Conservation (phyloP, 2,888 invertebrate genomes). For the Salpingus planirostris region DNA sequence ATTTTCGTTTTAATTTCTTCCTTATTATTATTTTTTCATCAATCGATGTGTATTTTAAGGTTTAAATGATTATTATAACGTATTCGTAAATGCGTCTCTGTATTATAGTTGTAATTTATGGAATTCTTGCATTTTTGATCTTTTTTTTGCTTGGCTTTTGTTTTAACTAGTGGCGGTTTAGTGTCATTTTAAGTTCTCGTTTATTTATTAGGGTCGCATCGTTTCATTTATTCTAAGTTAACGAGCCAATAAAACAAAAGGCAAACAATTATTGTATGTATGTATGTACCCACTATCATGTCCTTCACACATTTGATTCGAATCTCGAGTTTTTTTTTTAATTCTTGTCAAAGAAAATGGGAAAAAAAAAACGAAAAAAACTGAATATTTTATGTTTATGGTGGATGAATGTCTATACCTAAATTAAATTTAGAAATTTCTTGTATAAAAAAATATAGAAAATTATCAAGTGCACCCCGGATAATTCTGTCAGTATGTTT, state of each 20-base stretch:
- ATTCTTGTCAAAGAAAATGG: slow-evolving; percentile 1
- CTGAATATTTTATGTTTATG: slow-evolving; percentile 29
- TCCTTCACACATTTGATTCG: too few relatives aligned
- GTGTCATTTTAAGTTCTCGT: too few relatives aligned
- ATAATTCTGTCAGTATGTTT: slow-evolving; percentile 23
- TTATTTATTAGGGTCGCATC: too few relatives aligned
- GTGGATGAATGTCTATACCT: slow-evolving; percentile 10
- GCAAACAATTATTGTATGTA: slow-evolving; percentile 29
- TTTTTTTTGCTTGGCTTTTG: slow-evolving; percentile 29
- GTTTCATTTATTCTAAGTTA: too few relatives aligned
- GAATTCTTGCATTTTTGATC: slow-evolving; percentile 26
- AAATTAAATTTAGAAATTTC: slow-evolving; percentile 8
- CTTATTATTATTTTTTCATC: slow-evolving; percentile 25
- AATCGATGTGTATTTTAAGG: slow-evolving; percentile 20
- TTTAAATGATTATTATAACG: slow-evolving; percentile 30
- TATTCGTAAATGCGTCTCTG: slow-evolving; percentile 30
- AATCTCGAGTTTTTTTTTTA: too few relatives aligned
- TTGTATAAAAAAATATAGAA: slow-evolving; percentile 6
- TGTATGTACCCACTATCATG: slow-evolving; percentile 26
- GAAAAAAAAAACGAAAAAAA: slow-evolving; percentile 21
- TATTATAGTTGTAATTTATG: slow-evolving; percentile 41
- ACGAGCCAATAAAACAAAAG: slow-evolving; percentile 26
- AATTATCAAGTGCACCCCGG: slow-evolving; percentile 11
- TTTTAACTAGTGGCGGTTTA: slow-evolving; percentile 23
- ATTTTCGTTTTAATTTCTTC: slow-evolving; percentile 24